Evolutionary conservation across 2,113 vertebrate species (phyloP).

Genomic region (Brachypteracias leptosomus): DNA sequence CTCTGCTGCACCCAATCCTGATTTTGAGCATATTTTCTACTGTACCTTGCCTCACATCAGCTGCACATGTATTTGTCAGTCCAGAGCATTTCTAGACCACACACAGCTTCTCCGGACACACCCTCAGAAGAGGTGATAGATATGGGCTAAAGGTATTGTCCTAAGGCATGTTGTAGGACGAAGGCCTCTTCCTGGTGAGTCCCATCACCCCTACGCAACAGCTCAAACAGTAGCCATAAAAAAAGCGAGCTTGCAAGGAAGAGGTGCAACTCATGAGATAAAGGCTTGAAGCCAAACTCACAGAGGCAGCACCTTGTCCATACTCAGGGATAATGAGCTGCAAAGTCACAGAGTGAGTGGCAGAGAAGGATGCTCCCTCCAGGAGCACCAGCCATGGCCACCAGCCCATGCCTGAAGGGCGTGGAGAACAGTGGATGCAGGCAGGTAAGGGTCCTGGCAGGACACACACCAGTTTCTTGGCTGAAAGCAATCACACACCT

Average conservation of each 20-base stretch:
- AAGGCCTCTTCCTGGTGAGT: neutral
- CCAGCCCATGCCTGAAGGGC: neutral
- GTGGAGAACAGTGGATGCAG: neutral
- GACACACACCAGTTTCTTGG: neutral
- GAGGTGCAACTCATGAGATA: neutral
- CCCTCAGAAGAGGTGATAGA: neutral
- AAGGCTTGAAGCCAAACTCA: neutral
- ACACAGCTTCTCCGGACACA: neutral
- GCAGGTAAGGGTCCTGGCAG: neutral
- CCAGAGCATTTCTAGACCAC: neutral
- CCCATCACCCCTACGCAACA: neutral
- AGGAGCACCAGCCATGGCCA: neutral
- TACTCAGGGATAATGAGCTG: fast-evolving
- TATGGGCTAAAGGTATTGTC: fast-evolving
- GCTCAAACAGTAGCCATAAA: neutral
- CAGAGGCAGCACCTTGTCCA: neutral
- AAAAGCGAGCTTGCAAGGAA: neutral
- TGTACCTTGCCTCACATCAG: neutral
- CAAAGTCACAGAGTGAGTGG: fast-evolving
- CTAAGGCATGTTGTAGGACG: neutral
- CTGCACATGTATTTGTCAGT: neutral
- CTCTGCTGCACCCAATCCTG: neutral
- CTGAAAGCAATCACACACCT: neutral
- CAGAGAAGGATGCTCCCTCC: neutral
- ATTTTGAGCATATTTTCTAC: neutral